Evolutionary conservation across 1,140 invertebrate genomes (phyloP), one percentile per base, ranked within the genome.

Genomic region (Aphelenchoides fujianensis): DNA sequence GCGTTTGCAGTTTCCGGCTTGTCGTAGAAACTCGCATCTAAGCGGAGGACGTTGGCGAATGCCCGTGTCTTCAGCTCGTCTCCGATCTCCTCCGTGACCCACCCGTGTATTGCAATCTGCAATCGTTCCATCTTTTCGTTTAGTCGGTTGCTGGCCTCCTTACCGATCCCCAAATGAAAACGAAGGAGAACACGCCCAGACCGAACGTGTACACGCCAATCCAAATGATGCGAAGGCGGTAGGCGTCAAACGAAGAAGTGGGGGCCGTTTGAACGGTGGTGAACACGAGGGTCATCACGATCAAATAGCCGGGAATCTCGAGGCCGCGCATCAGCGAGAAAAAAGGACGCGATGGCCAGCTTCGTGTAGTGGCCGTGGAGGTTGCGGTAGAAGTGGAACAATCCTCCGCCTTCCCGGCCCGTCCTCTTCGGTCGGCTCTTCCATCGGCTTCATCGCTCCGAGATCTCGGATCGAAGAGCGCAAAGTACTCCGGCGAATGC

Each of bases 21-120:
- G 81, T 88, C 88, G 84, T 86, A 88, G 71, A 79, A 88, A 3
- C 82, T 66, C 48, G 87, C 86, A 54, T 88, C 86, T 84, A 86
- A 84, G 59, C 82, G 75, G 7, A 88, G 61, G 75, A 88, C 84
- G 23, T 86, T 83, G n/a, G 27, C 34, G 1, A 68, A 74, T 35
- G 74, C 76, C 32, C 63, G 48, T 37, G 72, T 35, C 28, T 75
- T 69, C n/a, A 77, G 32, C 0, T 64, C 31, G 7, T 62, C 52
- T 9, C 70, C 52, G 55, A 79, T 72, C 28, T 53, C 68, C 70
- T 79, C 77, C 7, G 70, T 53, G 2, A 71, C 71, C 36, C 57
- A 69, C 7, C 53, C 70, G 16, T 19, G 12, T 3, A 72, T 2
- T 5, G 68, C 27, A 3, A 75, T 32, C n/a, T n/a, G n/a, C n/a